Percentiles rank a stretch among this genome's conserved stretches.
Conservation (phyloP, 2,888 invertebrate genomes). For the Microctonus hyperodae region DNA sequence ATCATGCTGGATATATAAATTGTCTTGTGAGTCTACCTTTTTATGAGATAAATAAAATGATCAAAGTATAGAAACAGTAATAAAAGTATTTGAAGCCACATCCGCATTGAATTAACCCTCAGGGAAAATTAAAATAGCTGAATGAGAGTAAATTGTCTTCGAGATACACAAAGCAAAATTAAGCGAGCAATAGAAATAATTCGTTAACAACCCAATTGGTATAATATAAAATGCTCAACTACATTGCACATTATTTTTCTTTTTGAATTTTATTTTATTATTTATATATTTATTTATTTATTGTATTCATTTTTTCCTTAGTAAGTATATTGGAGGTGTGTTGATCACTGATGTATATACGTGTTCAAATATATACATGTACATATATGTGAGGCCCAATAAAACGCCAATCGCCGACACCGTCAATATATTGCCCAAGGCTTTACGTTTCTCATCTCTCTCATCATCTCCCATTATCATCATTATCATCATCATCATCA, state of each 20-base stretch:
- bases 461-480: constrained; percentile 24
- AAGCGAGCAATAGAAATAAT: constrained; percentile 41
- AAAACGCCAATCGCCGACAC: constrained; percentile 24
- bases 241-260: constrained; percentile 8
- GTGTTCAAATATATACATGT: too few relatives aligned
- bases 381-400: constrained; percentile 7
- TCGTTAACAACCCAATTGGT: constrained; percentile 59
- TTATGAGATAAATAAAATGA: too few relatives aligned
- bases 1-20: too few relatives aligned
- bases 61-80: too few relatives aligned
- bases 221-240: constrained; percentile 48
- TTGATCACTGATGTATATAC: too few relatives aligned
- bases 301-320: background rate
- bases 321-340: background rate
- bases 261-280: background rate
- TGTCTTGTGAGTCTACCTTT: too few relatives aligned
- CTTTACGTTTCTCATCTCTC: constrained; percentile 7
- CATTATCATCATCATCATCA: constrained; percentile 20
- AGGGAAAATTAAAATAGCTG: background rate
- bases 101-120: background rate
- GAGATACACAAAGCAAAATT: background rate
- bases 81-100: background rate
- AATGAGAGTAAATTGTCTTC: constrained; percentile 10
- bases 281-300: background rate
- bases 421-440: constrained; percentile 15